Conservation (phyloP, 2,888 invertebrate genomes). For the Blera fallax region DNA sequence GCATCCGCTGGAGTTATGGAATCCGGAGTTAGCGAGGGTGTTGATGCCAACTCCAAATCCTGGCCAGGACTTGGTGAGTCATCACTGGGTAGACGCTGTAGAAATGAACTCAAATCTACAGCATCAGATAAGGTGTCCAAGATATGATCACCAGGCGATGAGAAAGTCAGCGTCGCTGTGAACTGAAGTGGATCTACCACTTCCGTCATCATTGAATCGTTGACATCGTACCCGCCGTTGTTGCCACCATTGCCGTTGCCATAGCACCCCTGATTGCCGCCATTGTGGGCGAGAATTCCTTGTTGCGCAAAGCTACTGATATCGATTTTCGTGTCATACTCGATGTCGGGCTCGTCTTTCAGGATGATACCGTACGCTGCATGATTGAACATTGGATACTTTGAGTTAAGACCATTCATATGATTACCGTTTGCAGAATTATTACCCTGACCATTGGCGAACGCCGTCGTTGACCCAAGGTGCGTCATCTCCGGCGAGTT, state of each 20-base stretch:
- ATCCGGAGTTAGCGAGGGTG: constrained; percentile 88
- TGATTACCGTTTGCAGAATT: constrained; percentile 67
- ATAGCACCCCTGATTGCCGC: constrained; percentile 80
- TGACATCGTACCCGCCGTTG: constrained; percentile 82
- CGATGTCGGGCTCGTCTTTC: constrained; percentile 90
- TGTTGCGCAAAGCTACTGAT: constrained; percentile 80
- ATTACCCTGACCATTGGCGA: constrained; percentile 78
- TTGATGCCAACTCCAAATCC: constrained; percentile 88
- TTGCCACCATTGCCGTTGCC: constrained; percentile 79
- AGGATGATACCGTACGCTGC: constrained; percentile 91
- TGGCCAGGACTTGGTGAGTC: constrained; percentile 83
- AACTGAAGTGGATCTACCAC: constrained; percentile 92
- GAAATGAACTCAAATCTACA: constrained; percentile 88
- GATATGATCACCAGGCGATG: constrained; percentile 89
- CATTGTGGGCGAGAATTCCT: constrained; percentile 79
- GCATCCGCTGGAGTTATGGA: constrained; percentile 83
- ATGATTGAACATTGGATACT: constrained; percentile 87
- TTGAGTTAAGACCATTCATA: constrained; percentile 79
- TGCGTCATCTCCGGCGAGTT: constrained; percentile 68
- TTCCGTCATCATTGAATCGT: constrained; percentile 89
- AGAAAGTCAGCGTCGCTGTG: constrained; percentile 90
- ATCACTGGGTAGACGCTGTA: constrained; percentile 86
- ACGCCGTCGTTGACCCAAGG: constrained; percentile 74
- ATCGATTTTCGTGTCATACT: constrained; percentile 89
- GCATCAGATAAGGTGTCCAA: constrained; percentile 90